Conservation (phyloP, 2,797 vertebrate species). For the Neopelma chrysocephalum region DNA sequence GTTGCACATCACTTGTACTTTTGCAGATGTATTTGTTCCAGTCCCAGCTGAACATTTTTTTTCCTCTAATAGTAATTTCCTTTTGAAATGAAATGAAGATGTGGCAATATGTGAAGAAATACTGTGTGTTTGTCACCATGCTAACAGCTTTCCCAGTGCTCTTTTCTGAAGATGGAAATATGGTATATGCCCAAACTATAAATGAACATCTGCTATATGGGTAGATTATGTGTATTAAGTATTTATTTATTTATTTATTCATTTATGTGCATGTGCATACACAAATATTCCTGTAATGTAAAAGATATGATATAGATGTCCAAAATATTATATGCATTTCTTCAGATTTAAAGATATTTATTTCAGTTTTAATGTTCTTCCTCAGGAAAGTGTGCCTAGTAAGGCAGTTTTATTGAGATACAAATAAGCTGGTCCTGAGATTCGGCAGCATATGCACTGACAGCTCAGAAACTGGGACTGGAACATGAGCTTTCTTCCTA, state of each 20-base stretch:
- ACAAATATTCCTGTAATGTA: background rate
- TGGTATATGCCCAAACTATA: background rate
- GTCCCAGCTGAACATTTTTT: background rate
- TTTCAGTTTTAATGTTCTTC: background rate
- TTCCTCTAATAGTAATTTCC: background rate
- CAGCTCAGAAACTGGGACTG: background rate
- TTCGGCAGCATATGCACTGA: background rate
- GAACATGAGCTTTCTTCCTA: background rate
- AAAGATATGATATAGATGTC: background rate
- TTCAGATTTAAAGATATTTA: background rate
- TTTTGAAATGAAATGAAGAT: background rate
- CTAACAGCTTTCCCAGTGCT: background rate
- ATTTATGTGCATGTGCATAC: background rate
- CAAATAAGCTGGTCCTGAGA: background rate
- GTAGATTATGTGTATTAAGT: background rate
- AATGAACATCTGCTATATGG: background rate
- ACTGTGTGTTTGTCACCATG: background rate
- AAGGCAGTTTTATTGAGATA: background rate
- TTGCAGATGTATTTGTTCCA: background rate
- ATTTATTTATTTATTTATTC: background rate
- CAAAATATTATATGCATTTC: background rate
- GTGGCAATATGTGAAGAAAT: background rate
- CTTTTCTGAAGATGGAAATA: background rate
- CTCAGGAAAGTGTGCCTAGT: background rate
- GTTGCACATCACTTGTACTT: background rate